Evolutionary conservation across 2,797 vertebrate genomes (phyloP).

Genomic region (Dallia pectoralis): DNA sequence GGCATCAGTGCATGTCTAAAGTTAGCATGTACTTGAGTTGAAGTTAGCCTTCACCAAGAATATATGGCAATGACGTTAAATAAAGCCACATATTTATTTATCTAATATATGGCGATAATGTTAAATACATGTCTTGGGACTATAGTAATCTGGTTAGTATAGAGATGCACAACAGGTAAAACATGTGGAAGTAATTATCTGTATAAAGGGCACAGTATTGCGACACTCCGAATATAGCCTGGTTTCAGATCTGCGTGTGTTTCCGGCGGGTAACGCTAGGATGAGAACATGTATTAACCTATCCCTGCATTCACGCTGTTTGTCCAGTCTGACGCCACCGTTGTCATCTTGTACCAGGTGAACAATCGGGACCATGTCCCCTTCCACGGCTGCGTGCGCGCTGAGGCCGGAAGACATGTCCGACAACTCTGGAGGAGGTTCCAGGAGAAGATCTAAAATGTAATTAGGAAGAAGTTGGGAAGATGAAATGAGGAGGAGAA

Average conservation of each 20-base stretch:
- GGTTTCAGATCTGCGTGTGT: background rate
- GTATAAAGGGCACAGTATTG: background rate
- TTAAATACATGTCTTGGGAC: too few species aligned
- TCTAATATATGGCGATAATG: too few species aligned
- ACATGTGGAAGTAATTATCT: too few species aligned
- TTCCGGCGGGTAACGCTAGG: background rate
- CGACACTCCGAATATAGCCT: background rate
- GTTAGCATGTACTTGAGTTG: too few species aligned
- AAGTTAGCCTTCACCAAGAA: too few species aligned
- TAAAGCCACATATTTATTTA: too few species aligned
- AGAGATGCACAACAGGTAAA: too few species aligned
- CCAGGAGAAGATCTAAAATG: conserved; percentile 43
- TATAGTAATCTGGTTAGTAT: too few species aligned
- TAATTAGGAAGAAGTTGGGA: background rate
- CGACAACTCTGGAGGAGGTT: conserved; percentile 54
- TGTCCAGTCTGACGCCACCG: background rate
- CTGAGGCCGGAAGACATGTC: conserved; percentile 52
- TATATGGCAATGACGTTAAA: too few species aligned
- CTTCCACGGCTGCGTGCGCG: conserved; percentile 56
- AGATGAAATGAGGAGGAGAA: background rate
- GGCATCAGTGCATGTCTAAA: too few species aligned
- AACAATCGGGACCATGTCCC: conserved; percentile 42
- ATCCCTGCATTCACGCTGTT: background rate
- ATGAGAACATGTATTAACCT: background rate
- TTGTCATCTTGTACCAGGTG: conserved; percentile 64